These are phyloP conservation scores for Choloepus hoffmanni DNA, from an alignment of 2,113 vertebrate genomes.

Conservation along the genomic window DNA sequence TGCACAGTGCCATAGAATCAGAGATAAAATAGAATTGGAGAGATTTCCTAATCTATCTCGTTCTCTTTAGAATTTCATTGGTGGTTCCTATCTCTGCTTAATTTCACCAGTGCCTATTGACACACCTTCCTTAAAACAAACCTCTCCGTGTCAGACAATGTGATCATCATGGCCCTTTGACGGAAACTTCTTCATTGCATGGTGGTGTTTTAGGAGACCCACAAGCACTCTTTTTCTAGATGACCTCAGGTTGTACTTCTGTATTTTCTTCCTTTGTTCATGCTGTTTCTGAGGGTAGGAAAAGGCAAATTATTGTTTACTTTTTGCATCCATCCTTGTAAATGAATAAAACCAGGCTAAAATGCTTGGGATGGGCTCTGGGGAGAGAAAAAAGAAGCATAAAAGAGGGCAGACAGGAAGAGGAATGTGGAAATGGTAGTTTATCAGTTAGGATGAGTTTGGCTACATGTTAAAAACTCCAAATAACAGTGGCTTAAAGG, in stretches of 20 bases:
- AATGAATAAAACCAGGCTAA: slow-evolving; percentile 15
- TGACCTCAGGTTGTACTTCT: neutral
- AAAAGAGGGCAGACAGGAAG: neutral
- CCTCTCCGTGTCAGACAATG: neutral
- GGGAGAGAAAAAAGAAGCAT: neutral
- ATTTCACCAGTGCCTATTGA: neutral
- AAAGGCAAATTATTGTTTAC: neutral
- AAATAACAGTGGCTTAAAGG: neutral
- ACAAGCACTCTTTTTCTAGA: neutral
- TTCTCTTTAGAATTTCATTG: slow-evolving; percentile 27
- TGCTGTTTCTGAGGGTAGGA: slow-evolving; percentile 16
- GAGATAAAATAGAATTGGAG: neutral
- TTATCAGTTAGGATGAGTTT: neutral
- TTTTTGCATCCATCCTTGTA: neutral
- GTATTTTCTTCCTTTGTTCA: neutral
- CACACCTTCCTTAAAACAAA: neutral
- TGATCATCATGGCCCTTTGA: neutral
- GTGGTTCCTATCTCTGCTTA: neutral
- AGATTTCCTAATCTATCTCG: neutral
- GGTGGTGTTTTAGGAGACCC: neutral
- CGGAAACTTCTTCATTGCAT: neutral
- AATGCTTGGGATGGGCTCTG: neutral
- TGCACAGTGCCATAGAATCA: neutral
- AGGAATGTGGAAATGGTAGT: neutral
- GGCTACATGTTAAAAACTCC: neutral